phyloP scores from a whole-genome alignment of 2,888 invertebrate genomes.

The Strigamia maritima region DNA sequence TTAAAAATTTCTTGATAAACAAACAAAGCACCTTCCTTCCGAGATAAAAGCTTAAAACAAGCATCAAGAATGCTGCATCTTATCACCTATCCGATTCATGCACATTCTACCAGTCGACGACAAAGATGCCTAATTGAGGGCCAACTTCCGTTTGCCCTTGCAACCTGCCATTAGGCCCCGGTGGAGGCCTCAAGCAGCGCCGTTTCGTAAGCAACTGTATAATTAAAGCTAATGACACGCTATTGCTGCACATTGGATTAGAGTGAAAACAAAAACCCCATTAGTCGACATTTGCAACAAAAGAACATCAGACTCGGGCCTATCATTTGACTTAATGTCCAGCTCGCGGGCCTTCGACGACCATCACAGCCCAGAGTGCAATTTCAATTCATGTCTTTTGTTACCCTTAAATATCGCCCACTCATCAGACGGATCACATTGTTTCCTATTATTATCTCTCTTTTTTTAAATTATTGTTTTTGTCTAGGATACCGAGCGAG shows the following conservation, averaged over 20 bases:
- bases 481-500: no score
- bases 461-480: background rate
- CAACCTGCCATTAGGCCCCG: slow-evolving; percentile 9
- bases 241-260: slow-evolving; percentile 36
- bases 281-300: slow-evolving; percentile 34
- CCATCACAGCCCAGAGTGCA: background rate
- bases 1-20: no score
- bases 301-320: background rate
- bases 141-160: slow-evolving; percentile 15
- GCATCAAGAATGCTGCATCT: no score
- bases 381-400: background rate
- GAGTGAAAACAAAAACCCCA: slow-evolving; percentile 37
- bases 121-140: slow-evolving; percentile 9
- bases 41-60: no score
- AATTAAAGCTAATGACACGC: slow-evolving; percentile 29
- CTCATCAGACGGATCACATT: background rate
- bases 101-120: background rate
- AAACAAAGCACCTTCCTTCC: no score
- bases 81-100: no score
- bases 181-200: background rate
- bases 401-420: background rate
- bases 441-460: background rate
- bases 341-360: background rate
- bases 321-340: slow-evolving; percentile 10
- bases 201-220: slow-evolving; percentile 8